Percentiles rank a stretch among this genome's conserved stretches.
phyloP scores from a whole-genome alignment of 2,888 invertebrate genomes.

The Mesoligia furuncula region DNA sequence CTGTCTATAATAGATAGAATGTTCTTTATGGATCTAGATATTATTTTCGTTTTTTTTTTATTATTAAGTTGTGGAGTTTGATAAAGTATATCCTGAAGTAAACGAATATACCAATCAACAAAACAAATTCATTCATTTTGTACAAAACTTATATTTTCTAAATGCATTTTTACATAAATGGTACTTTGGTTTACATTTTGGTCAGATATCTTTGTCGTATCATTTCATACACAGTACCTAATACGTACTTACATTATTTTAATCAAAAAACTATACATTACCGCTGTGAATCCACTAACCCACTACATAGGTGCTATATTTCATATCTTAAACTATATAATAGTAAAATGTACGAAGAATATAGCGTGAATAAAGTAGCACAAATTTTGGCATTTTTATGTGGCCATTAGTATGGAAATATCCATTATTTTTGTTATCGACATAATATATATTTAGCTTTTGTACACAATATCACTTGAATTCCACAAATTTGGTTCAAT shows the following conservation, averaged over 20 bases:
- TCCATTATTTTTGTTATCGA: conserved; percentile 14
- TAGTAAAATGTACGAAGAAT: conserved; percentile 21
- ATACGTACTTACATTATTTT: background rate
- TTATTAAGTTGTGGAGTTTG: background rate
- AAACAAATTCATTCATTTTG: conserved; percentile 24
- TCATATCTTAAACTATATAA: conserved; percentile 21
- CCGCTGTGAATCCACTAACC: conserved; percentile 28
- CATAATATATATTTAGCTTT: background rate
- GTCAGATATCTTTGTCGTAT: conserved; percentile 33
- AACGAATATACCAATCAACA: background rate
- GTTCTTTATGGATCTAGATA: too few relatives aligned
- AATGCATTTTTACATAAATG: conserved; percentile 66
- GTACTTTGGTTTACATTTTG: conserved; percentile 58
- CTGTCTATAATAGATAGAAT: too few relatives aligned
- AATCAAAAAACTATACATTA: conserved; percentile 17
- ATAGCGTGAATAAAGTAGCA: conserved; percentile 20
- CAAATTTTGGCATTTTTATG: conserved; percentile 13
- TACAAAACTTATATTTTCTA: conserved; percentile 66
- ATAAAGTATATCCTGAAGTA: background rate
- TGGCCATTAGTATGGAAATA: background rate
- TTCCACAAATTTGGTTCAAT: background rate
- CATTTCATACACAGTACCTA: conserved; percentile 4
- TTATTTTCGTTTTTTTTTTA: too few relatives aligned
- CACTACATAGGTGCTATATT: conserved; percentile 45
- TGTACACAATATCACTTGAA: background rate